Conservation (phyloP, 2,797 vertebrate genomes). For the Epinephelus malabaricus region DNA sequence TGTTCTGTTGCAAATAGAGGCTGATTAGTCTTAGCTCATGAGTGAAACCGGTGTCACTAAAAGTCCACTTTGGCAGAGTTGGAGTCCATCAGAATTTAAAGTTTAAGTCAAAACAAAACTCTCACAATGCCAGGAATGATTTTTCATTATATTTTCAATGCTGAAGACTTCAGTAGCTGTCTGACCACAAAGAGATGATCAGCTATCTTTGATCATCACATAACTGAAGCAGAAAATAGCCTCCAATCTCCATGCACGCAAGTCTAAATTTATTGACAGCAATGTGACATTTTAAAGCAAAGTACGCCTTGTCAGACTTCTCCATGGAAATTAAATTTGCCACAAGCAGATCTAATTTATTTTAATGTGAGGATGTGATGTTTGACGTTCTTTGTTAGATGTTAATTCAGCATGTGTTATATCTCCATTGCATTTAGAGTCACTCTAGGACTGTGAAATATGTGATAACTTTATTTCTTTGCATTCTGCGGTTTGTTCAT, state of each 20-base stretch:
- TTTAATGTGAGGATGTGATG: neutral
- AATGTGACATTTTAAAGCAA: neutral
- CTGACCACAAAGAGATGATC: neutral
- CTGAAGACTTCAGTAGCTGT: neutral
- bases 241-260: neutral
- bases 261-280: slow-evolving; percentile 2
- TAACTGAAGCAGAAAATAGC: neutral
- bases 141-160: neutral
- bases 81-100: neutral
- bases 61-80: neutral
- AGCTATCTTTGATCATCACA: neutral
- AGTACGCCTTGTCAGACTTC: neutral
- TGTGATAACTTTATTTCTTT: too few species aligned
- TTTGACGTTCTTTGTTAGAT: neutral
- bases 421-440: too few species aligned
- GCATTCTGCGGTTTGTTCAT: too few species aligned
- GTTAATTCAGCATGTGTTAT: neutral
- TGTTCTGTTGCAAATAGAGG: neutral
- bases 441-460: too few species aligned
- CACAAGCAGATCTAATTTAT: neutral
- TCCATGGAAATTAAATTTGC: neutral
- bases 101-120: neutral
- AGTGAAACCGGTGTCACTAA: neutral
- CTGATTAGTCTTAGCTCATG: neutral
- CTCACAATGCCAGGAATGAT: neutral